Conservation (phyloP, 2,888 invertebrate species). For the Cybosia mesomella region DNA sequence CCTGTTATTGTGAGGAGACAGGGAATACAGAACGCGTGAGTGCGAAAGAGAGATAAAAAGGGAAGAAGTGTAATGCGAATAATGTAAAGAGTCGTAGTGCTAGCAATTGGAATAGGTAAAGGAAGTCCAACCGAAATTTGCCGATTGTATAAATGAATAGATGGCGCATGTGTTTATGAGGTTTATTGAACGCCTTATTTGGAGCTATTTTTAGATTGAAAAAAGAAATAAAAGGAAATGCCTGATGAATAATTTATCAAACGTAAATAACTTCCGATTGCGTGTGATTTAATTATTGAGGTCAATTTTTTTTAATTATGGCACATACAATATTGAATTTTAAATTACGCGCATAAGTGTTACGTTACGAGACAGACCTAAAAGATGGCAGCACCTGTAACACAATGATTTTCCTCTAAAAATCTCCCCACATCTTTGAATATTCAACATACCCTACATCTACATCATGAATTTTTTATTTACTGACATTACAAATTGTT, state of each 20-base stretch:
- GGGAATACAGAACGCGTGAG: constrained; percentile 23
- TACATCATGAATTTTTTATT: too few relatives aligned
- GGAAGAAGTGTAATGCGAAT: constrained; percentile 52
- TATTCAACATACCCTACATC: not conserved
- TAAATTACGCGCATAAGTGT: not conserved
- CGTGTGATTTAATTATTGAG: not conserved
- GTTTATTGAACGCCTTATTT: constrained; percentile 80
- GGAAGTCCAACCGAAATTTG: constrained; percentile 48
- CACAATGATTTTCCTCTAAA: not conserved
- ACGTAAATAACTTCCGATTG: constrained; percentile 11
- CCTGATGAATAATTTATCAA: constrained; percentile 18
- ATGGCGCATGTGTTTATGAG: constrained; percentile 80
- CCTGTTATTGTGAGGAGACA: constrained; percentile 60
- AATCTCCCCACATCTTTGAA: too few relatives aligned
- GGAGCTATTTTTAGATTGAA: constrained; percentile 74
- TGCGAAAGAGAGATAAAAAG: constrained; percentile 56
- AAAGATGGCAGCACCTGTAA: constrained; percentile 14
- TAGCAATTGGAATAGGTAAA: constrained; percentile 28
- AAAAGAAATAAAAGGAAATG: constrained; percentile 30
- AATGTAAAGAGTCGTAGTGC: constrained; percentile 51
- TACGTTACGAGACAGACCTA: not conserved
- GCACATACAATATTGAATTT: not conserved
- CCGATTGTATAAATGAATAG: constrained; percentile 54
- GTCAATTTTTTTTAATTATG: not conserved
- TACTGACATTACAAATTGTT: too few relatives aligned